Evolutionary conservation across 2,797 vertebrate genomes (phyloP).

Genomic region (Anabas testudineus): DNA sequence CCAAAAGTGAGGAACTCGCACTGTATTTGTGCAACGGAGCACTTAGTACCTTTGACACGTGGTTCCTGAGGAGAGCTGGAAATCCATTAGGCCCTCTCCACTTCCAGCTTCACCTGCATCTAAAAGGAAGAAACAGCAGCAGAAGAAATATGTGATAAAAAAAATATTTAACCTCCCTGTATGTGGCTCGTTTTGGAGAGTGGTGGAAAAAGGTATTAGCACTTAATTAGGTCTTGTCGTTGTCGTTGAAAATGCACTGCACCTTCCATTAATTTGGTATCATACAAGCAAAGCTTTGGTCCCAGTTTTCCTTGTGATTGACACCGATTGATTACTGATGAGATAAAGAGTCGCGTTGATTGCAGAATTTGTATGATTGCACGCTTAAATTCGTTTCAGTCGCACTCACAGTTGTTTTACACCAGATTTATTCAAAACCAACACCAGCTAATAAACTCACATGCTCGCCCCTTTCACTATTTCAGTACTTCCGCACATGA

Average conservation of each 20-base stretch:
- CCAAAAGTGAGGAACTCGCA: slow-evolving; percentile 72
- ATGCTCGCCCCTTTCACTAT: slow-evolving; percentile 21
- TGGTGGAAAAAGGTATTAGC: slow-evolving; percentile 19
- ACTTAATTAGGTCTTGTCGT: slow-evolving; percentile 58
- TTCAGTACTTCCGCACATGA: slow-evolving; percentile 39
- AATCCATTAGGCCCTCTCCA: slow-evolving; percentile 10
- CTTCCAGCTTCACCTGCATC: not conserved
- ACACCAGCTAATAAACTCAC: slow-evolving; percentile 79
- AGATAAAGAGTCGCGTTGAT: not conserved
- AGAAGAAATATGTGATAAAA: not conserved
- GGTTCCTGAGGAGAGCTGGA: slow-evolving; percentile 33
- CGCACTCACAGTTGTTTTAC: slow-evolving; percentile 6
- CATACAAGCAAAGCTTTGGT: slow-evolving; percentile 20
- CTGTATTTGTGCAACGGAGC: slow-evolving; percentile 54
- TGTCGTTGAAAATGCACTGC: slow-evolving; percentile 36
- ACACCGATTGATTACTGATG: slow-evolving; percentile 9
- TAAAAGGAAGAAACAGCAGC: slow-evolving; percentile 12
- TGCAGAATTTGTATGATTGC: slow-evolving; percentile 12
- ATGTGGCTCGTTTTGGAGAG: not conserved
- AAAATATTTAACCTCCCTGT: not conserved
- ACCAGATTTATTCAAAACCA: slow-evolving; percentile 57
- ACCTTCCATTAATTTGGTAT: slow-evolving; percentile 24
- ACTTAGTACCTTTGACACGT: slow-evolving; percentile 43
- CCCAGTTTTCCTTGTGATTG: slow-evolving; percentile 8
- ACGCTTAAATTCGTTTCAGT: slow-evolving; percentile 30